phyloP scores from a whole-genome alignment of 2,113 vertebrate species.

The Cebidichthys violaceus region DNA sequence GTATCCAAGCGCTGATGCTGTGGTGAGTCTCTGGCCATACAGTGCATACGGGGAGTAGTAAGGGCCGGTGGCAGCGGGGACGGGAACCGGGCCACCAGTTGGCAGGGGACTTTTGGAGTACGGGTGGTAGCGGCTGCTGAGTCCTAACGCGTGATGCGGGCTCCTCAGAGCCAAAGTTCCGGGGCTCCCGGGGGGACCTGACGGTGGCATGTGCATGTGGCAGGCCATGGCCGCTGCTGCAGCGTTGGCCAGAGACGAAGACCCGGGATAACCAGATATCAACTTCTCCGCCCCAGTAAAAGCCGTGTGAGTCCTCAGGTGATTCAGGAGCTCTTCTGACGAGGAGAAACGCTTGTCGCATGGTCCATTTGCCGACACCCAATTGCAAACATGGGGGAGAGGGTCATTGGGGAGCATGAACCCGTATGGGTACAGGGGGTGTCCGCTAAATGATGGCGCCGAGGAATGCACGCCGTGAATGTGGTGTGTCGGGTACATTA shows the following conservation, averaged over 20 bases:
- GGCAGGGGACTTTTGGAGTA: constrained; percentile 99
- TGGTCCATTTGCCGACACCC: constrained; percentile 99
- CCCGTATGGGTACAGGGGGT: constrained; percentile 97
- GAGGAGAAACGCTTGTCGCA: constrained; percentile 98
- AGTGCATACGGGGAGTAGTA: constrained; percentile 99
- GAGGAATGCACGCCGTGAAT: constrained; percentile 93
- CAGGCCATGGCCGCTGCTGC: constrained; percentile 98
- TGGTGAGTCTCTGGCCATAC: constrained; percentile 99
- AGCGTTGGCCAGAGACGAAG: constrained; percentile 93
- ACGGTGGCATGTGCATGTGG: constrained; percentile 98
- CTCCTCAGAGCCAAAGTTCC: constrained; percentile 93
- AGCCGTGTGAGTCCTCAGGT: constrained; percentile 99
- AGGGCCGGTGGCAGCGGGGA: constrained; percentile 96
- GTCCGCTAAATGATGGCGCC: constrained; percentile 93
- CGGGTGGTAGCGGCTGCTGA: constrained; percentile 97
- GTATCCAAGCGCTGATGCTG: constrained; percentile 97
- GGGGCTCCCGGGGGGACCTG: constrained; percentile 91
- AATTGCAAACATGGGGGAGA: constrained; percentile 97
- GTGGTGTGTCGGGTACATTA: constrained; percentile 95
- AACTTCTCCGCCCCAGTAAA: constrained; percentile 98
- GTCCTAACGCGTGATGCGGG: constrained; percentile 98
- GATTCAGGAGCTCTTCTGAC: constrained; percentile 97
- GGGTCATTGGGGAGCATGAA: constrained; percentile 99
- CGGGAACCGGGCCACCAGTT: constrained; percentile 93
- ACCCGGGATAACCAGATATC: constrained; percentile 94